Evolutionary conservation across 2,113 vertebrate species (phyloP).

Genomic region (Paramormyrops kingsleyae): DNA sequence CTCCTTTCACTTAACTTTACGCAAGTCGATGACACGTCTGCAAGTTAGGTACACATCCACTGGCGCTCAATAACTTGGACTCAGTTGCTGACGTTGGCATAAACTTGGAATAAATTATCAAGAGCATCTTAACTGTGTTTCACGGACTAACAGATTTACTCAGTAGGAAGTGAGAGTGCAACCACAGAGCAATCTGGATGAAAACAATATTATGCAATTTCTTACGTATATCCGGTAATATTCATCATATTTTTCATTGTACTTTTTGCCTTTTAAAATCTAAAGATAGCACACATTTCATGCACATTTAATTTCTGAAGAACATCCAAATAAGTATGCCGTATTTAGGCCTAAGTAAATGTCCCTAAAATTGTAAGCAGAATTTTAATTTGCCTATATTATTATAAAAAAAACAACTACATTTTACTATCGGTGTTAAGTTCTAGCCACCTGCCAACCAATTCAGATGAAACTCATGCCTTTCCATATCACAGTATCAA

Average conservation of each 20-base stretch:
- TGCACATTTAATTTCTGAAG: not conserved
- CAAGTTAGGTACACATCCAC: not conserved
- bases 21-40: not conserved
- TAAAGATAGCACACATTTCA: not conserved
- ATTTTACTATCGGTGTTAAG: not conserved
- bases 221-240: not conserved
- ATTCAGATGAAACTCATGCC: not conserved
- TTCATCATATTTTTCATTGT: not conserved
- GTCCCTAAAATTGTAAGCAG: not conserved
- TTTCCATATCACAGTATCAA: not conserved
- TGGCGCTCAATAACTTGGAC: not conserved
- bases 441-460: not conserved
- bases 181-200: not conserved
- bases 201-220: not conserved
- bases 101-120: not conserved
- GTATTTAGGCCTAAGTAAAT: not conserved
- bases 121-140: constrained; percentile 3
- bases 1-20: not conserved
- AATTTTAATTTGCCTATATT: not conserved
- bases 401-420: not conserved
- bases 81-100: not conserved
- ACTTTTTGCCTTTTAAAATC: not conserved
- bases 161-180: constrained; percentile 2
- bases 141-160: not conserved
- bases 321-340: not conserved